Percentiles rank a stretch among this genome's conserved stretches.
Evolutionary conservation across 64 coral and sea anemone genomes (phyloP).

Genomic region (Stichodactyla mertensii): DNA sequence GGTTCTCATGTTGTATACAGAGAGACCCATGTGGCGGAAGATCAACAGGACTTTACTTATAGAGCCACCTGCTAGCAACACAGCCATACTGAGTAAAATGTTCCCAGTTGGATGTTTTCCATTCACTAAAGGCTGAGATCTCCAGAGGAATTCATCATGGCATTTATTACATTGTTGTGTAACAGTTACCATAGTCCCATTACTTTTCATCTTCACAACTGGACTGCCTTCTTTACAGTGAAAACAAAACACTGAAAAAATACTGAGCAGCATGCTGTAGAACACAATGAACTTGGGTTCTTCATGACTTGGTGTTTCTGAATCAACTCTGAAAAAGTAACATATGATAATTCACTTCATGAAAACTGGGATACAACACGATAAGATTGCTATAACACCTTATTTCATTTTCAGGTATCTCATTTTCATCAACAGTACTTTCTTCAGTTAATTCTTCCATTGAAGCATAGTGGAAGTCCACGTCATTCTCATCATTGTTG

Average conservation of each 20-base stretch:
- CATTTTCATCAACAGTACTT: too few species aligned
- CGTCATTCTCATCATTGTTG: too few species aligned
- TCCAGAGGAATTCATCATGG: not conserved
- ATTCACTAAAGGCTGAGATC: not conserved
- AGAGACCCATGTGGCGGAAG: slow-evolving; percentile 5
- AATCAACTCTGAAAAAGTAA: not conserved
- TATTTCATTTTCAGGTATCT: too few species aligned
- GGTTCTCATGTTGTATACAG: not conserved
- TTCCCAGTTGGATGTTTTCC: slow-evolving; percentile 8
- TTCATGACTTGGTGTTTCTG: slow-evolving; percentile 17
- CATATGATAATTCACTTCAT: too few species aligned
- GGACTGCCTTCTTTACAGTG: slow-evolving; percentile 12
- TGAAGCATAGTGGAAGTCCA: too few species aligned
- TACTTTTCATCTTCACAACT: slow-evolving; percentile 1
- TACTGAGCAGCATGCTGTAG: slow-evolving; percentile 17
- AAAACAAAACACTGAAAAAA: slow-evolving; percentile 24
- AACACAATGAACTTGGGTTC: slow-evolving; percentile 38
- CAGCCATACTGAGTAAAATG: slow-evolving; percentile 3
- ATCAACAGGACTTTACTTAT: not conserved
- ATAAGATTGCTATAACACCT: too few species aligned
- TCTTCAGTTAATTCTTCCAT: too few species aligned
- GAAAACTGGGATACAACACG: too few species aligned
- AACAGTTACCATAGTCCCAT: slow-evolving; percentile 22
- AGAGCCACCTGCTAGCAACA: not conserved
- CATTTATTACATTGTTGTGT: slow-evolving; percentile 4